Evolutionary conservation across 2,888 invertebrate genomes (phyloP).

Genomic region (Diachrysia chrysitis): DNA sequence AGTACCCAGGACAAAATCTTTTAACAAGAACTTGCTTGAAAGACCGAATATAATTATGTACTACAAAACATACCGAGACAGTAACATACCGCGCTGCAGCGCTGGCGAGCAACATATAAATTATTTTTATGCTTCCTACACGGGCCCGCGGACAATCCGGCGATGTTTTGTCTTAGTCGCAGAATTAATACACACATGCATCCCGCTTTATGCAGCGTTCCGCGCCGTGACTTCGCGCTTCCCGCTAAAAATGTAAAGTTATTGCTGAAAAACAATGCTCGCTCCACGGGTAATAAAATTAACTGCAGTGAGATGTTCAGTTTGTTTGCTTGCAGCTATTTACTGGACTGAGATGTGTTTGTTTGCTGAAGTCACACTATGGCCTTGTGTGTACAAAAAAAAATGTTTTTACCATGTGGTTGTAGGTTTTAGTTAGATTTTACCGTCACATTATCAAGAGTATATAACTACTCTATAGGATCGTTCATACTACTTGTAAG

Average conservation of each 20-base stretch:
- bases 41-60: background rate
- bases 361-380: conserved; percentile 28
- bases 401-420: background rate
- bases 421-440: background rate
- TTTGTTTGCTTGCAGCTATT: conserved; percentile 33
- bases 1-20: too few species aligned
- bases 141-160: conserved; percentile 48
- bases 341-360: conserved; percentile 26
- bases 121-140: conserved; percentile 74
- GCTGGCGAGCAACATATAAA: conserved; percentile 67
- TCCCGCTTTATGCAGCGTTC: conserved; percentile 42
- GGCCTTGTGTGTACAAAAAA: conserved; percentile 6
- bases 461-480: too few species aligned
- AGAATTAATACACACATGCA: conserved; percentile 60
- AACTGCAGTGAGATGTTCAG: conserved; percentile 52
- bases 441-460: background rate
- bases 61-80: conserved; percentile 15
- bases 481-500: too few species aligned
- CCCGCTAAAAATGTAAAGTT: conserved; percentile 53
- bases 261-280: conserved; percentile 54
- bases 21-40: too few species aligned
- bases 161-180: conserved; percentile 62
- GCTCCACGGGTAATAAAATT: conserved; percentile 51
- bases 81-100: conserved; percentile 39
- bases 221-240: conserved; percentile 32